Base-by-base conservation (phyloP, 1,140 invertebrate species). In the Lutraria rhynchaena region DNA sequence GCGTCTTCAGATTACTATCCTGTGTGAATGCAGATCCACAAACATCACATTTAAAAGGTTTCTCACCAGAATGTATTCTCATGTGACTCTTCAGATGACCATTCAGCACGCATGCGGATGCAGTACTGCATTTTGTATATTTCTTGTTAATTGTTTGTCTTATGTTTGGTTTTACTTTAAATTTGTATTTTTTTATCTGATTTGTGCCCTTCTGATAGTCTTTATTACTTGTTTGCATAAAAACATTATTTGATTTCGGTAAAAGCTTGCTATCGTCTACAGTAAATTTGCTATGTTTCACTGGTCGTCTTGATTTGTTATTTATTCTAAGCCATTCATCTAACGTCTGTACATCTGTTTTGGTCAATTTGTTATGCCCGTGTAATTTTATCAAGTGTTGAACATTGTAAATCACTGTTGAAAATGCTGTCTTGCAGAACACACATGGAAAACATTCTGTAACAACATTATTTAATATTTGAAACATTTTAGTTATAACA, bases 41-140 rank as follows among this genome's bases (percentile, higher is more conserved):
- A n/a, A n/a, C n/a, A n/a, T n/a, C n/a, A n/a, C n/a, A n/a, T n/a
- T n/a, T n/a, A n/a, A n/a, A n/a, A n/a, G n/a, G n/a, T n/a, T n/a
- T n/a, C n/a, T n/a, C n/a, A n/a, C n/a, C n/a, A n/a, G n/a, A n/a
- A n/a, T n/a, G n/a, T n/a, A n/a, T n/a, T n/a, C n/a, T n/a, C n/a
- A n/a, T n/a, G n/a, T n/a, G n/a, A n/a, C n/a, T n/a, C n/a, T n/a
- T n/a, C n/a, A n/a, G n/a, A n/a, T 53, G 31, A 46, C 37, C 69
- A 71, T 51, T 55, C 7, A 71, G 22, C 4, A 27, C 44, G 55
- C 44, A 71, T 37, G 53, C 35, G 49, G 1, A 71, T 3, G 29
- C n/a, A 17, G 7, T 71, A 19, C 31, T 51, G 3, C 69, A 46
- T 53, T 19, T 53, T 17, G 53, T 46, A 55, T 3, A 55, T 19